A percentile compares a stretch with the other conserved stretches of the same genome.
phyloP scores from a whole-genome alignment of 2,888 invertebrate species.

The Parnassius orleans region DNA sequence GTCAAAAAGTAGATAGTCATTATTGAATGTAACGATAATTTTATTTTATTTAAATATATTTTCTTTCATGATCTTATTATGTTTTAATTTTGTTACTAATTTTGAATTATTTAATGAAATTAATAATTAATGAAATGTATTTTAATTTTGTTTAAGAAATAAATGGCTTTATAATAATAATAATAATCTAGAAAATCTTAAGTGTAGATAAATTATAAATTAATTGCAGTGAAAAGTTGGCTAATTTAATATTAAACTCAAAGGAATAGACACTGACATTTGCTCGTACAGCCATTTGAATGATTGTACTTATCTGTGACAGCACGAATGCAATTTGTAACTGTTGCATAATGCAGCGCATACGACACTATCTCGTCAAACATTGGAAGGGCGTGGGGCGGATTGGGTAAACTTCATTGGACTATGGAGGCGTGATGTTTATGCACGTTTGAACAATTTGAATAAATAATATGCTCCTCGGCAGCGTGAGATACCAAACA shows the following conservation, averaged over 20 bases:
- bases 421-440: constrained; percentile 8
- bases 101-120: no score
- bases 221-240: no score
- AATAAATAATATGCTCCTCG: constrained; percentile 13
- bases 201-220: no score
- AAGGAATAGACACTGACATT: constrained; percentile 14
- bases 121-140: no score
- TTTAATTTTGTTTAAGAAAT: no score
- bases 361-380: constrained; percentile 27
- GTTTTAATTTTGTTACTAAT: no score
- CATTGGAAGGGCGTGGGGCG: constrained; percentile 30
- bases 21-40: no score
- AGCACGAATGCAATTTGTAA: constrained; percentile 40
- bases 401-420: constrained; percentile 24
- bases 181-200: no score
- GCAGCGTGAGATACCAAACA: background rate
- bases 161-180: no score
- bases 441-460: constrained; percentile 24
- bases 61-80: no score
- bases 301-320: constrained; percentile 30
- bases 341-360: constrained; percentile 41
- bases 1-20: no score
- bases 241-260: constrained; percentile 16
- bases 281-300: constrained; percentile 21
- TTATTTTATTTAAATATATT: no score